These are phyloP conservation scores for Drepana falcataria DNA, from an alignment of 2,888 invertebrate species.

Conservation along the genomic window DNA sequence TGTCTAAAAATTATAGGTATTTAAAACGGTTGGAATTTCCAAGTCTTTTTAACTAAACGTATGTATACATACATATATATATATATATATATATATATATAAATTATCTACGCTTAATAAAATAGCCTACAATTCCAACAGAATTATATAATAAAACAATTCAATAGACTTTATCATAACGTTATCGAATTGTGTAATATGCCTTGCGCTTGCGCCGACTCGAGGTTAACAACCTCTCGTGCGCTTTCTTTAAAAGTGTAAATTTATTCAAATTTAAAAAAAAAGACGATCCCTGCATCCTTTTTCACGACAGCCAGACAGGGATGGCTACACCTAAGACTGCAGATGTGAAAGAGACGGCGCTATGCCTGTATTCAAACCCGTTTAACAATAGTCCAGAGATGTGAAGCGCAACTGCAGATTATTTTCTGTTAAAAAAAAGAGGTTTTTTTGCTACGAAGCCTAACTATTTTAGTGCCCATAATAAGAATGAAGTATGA, in stretches of 20 bases:
- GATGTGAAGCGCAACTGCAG: constrained; percentile 40
- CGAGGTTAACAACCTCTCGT: constrained; percentile 53
- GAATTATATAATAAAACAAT: neutral
- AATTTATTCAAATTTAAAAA: constrained; percentile 75
- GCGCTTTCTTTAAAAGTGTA: constrained; percentile 69
- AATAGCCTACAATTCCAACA: neutral
- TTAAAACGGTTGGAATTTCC: no score
- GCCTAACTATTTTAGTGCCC: neutral
- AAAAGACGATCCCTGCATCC: constrained; percentile 56
- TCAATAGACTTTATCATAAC: neutral
- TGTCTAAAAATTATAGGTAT: no score
- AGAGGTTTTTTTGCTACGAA: neutral
- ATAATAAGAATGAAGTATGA: neutral
- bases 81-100: no score
- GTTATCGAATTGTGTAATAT: constrained; percentile 10
- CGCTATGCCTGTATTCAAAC: constrained; percentile 21
- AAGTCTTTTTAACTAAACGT: no score
- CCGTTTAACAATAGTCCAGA: constrained; percentile 54
- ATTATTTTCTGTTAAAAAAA: constrained; percentile 20
- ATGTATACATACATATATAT: no score
- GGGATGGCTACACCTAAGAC: constrained; percentile 15
- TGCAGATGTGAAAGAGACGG: constrained; percentile 20
- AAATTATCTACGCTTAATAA: neutral
- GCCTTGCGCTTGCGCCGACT: constrained; percentile 23
- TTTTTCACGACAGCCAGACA: constrained; percentile 39